phyloP scores from a whole-genome alignment of 1,140 invertebrate genomes.

The Drusus annulatus region DNA sequence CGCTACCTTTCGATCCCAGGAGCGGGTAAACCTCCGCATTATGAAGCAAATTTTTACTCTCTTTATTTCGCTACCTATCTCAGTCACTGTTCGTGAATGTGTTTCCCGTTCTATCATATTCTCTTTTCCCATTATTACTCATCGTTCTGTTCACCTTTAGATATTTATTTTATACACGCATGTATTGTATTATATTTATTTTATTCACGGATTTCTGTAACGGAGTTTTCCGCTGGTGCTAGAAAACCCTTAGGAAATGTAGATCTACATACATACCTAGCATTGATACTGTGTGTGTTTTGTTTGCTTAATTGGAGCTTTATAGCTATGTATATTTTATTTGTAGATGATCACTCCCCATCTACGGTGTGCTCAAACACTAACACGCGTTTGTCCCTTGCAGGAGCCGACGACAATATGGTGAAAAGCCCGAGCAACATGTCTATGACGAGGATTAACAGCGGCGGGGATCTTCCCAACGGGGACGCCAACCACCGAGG shows the following conservation, averaged over 20 bases:
- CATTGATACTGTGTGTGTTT: constrained; percentile 23
- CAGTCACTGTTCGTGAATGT: constrained; percentile 39
- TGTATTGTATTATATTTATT: constrained; percentile 15
- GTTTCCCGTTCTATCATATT: constrained; percentile 15
- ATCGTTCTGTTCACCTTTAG: neutral
- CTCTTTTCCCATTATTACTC: constrained; percentile 1
- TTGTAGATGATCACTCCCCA: constrained; percentile 1
- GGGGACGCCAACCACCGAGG: constrained; percentile 82
- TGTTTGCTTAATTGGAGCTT: constrained; percentile 28
- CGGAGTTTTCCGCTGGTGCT: constrained; percentile 27
- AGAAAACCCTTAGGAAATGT: constrained; percentile 24
- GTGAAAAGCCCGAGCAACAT: constrained; percentile 84
- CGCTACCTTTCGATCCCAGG: constrained; percentile 82
- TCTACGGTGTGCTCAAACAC: neutral
- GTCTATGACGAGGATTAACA: constrained; percentile 86
- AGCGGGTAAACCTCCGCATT: constrained; percentile 70
- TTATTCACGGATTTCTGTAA: constrained; percentile 29
- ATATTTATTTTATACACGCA: constrained; percentile 22
- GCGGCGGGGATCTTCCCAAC: constrained; percentile 79
- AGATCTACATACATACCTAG: constrained; percentile 7
- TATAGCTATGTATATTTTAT: constrained; percentile 17
- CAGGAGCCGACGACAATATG: constrained; percentile 74
- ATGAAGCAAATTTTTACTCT: constrained; percentile 38
- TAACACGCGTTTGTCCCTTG: constrained; percentile 53
- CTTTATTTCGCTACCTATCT: constrained; percentile 44